Evolutionary conservation across 2,113 vertebrate species (phyloP).

Genomic region (Picathartes gymnocephalus): DNA sequence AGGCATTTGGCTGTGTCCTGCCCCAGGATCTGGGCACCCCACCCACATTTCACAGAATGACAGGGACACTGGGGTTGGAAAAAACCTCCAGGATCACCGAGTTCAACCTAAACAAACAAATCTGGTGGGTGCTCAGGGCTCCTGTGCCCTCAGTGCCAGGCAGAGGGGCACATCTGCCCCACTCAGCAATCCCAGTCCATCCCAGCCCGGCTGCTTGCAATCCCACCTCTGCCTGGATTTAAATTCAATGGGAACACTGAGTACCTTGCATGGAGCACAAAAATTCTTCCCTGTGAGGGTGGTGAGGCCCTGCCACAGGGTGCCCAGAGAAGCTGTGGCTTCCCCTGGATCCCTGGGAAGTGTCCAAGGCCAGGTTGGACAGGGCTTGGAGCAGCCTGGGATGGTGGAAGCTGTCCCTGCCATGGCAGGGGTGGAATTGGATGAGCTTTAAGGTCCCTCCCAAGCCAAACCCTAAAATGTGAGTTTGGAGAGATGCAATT

Average conservation of each 20-base stretch:
- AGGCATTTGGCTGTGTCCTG: not conserved
- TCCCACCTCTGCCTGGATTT: not conserved
- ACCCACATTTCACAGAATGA: not conserved
- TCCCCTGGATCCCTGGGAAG: not conserved
- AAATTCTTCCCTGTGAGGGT: not conserved
- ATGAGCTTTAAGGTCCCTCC: not conserved
- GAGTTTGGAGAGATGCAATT: not conserved
- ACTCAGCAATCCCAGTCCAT: not conserved
- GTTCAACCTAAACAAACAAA: not conserved
- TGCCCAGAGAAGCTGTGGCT: not conserved
- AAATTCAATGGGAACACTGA: not conserved
- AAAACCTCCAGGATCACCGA: fast-evolving
- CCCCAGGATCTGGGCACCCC: not conserved
- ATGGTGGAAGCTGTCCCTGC: not conserved
- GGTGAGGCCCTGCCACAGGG: not conserved
- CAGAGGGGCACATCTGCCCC: fast-evolving
- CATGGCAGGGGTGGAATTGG: not conserved
- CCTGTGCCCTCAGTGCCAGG: fast-evolving
- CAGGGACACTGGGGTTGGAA: not conserved
- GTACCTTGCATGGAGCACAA: too few species aligned
- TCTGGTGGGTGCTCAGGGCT: fast-evolving
- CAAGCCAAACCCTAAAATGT: not conserved
- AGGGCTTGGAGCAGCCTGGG: fast-evolving
- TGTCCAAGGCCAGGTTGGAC: fast-evolving
- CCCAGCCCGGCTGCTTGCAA: not conserved